phyloP scores from a whole-genome alignment of 2,888 invertebrate species.

The Xylota segnis region DNA sequence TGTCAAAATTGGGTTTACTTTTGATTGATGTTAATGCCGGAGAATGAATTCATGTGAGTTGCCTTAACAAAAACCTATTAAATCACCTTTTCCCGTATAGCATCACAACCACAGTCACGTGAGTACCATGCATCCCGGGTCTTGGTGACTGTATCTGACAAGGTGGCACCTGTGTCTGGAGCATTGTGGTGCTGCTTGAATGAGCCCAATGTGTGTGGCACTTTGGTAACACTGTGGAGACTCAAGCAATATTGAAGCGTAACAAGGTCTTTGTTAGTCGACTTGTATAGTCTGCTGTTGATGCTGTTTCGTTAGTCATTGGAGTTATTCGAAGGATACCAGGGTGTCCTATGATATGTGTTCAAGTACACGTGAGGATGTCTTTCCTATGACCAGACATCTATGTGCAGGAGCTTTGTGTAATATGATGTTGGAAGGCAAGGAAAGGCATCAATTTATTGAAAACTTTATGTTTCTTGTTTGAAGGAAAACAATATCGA shows the following conservation, averaged over 20 bases:
- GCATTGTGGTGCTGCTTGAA: neutral
- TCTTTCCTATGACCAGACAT: neutral
- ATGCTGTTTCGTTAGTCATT: conserved; percentile 14
- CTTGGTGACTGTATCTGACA: neutral
- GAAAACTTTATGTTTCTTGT: too few relatives aligned
- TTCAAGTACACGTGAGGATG: neutral
- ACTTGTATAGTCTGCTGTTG: neutral
- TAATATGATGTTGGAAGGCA: too few relatives aligned
- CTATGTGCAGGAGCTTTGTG: too few relatives aligned
- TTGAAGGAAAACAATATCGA: too few relatives aligned
- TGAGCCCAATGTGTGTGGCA: conserved; percentile 1
- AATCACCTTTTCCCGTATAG: neutral
- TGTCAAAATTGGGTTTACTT: conserved; percentile 35
- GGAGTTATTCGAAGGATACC: neutral
- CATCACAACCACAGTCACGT: conserved; percentile 2
- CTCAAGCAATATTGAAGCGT: conserved; percentile 8
- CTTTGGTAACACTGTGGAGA: conserved; percentile 5
- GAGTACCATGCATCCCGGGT: neutral
- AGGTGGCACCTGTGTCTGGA: conserved; percentile 4
- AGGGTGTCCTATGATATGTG: neutral
- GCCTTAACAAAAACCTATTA: conserved; percentile 16
- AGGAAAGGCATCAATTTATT: too few relatives aligned
- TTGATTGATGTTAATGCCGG: conserved; percentile 29
- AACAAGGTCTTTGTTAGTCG: neutral
- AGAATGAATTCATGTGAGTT: conserved; percentile 12